Evolutionary conservation across 2,888 invertebrate genomes (phyloP).

Genomic region (Agrotis puta): DNA sequence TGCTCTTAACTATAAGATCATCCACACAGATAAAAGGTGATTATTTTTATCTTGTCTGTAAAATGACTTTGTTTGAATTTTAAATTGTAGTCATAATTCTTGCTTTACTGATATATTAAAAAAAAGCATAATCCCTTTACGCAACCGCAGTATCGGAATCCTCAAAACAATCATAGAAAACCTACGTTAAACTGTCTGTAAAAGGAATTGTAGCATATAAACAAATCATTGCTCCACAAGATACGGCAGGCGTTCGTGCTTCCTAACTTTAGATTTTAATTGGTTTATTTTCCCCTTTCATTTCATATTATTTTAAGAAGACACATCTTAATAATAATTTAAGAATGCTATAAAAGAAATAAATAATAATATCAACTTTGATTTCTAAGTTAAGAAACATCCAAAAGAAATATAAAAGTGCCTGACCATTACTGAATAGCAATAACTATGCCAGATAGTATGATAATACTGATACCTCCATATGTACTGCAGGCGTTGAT

Average conservation of each 20-base stretch:
- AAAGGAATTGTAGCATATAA: neutral
- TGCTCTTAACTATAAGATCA: slow-evolving; percentile 1
- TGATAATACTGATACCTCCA: neutral
- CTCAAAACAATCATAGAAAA: no score
- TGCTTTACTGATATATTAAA: neutral
- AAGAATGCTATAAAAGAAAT: neutral
- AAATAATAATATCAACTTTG: neutral
- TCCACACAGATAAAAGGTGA: neutral
- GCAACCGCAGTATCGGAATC: no score
- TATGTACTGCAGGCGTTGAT: slow-evolving; percentile 16
- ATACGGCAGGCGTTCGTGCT: slow-evolving; percentile 17
- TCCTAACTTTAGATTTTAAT: neutral
- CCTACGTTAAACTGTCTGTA: no score
- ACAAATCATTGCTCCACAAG: slow-evolving; percentile 17
- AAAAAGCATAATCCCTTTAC: neutral
- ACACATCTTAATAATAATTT: neutral
- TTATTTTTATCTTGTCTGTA: neutral
- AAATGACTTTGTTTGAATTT: neutral
- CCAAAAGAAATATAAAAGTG: neutral
- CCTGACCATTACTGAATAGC: slow-evolving; percentile 20
- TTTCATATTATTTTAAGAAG: neutral
- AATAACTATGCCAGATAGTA: slow-evolving; percentile 1
- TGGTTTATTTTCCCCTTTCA: neutral
- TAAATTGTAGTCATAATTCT: neutral
- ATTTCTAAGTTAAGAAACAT: neutral